Percentiles rank a stretch among this genome's conserved stretches.
phyloP scores from a whole-genome alignment of 2,888 invertebrate species.

The Didymodactylos carnosus region DNA sequence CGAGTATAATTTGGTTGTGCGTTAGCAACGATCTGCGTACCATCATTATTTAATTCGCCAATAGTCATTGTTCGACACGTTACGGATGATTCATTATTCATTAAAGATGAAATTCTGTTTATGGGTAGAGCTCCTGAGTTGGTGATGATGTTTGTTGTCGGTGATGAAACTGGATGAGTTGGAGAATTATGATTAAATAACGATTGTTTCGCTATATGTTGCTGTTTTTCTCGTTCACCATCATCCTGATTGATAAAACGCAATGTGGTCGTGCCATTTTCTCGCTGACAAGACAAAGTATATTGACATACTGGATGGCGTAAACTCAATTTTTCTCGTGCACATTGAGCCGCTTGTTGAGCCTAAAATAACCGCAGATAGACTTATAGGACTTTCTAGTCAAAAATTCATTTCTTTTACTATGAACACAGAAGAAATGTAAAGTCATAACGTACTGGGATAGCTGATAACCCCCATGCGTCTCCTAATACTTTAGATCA shows the following conservation, averaged over 20 bases:
- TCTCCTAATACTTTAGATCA: too few species aligned
- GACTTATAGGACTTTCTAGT: too few species aligned
- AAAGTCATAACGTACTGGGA: too few species aligned
- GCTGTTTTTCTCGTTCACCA: background rate
- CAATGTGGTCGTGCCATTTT: background rate
- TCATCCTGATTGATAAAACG: background rate
- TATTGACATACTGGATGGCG: background rate
- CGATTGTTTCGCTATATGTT: background rate
- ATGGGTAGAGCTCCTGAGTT: background rate
- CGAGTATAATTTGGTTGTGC: background rate
- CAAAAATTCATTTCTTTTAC: too few species aligned
- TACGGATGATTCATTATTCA: too few species aligned
- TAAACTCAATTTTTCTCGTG: background rate
- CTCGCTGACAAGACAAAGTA: background rate
- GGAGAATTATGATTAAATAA: background rate
- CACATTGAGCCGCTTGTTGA: background rate
- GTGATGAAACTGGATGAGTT: background rate
- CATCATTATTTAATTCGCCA: constrained; percentile 2
- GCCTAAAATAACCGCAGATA: too few species aligned
- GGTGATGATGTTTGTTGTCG: background rate
- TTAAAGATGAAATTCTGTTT: too few species aligned
- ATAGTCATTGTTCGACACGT: constrained; percentile 6
- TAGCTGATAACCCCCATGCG: too few species aligned
- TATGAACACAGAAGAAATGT: too few species aligned
- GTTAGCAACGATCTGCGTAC: background rate